Percentiles rank a stretch among this genome's conserved stretches.
phyloP scores from a whole-genome alignment of 1,140 invertebrate genomes.

The Bombus waltoni region DNA sequence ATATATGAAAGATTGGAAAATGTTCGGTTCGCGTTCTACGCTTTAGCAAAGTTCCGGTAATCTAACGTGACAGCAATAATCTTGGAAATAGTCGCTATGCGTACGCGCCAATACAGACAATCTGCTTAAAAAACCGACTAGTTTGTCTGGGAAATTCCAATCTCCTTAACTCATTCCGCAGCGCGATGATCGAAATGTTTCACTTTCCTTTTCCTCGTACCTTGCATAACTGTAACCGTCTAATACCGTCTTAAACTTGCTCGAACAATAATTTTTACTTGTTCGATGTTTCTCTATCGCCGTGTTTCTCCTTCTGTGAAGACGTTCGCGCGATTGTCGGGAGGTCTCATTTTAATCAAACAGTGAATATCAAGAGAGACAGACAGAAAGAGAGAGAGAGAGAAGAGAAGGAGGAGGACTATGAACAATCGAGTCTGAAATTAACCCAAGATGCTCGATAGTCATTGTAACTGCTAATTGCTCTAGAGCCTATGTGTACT shows the following conservation, averaged over 20 bases:
- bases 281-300: not conserved
- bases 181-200: not conserved
- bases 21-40: not conserved
- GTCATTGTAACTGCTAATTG: slow-evolving; percentile 17
- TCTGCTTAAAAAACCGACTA: too few species aligned
- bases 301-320: not conserved
- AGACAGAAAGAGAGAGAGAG: not conserved
- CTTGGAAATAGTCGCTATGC: not conserved
- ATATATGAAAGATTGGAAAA: not conserved
- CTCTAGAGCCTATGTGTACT: slow-evolving; percentile 4
- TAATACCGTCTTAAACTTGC: not conserved
- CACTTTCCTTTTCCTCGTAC: not conserved
- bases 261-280: not conserved
- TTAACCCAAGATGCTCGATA: not conserved
- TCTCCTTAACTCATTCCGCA: not conserved
- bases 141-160: not conserved
- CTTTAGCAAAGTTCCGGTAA: not conserved
- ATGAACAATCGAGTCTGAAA: not conserved
- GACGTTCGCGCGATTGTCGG: not conserved
- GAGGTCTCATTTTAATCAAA: not conserved
- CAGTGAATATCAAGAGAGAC: not conserved
- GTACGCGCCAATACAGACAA: not conserved
- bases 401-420: not conserved
- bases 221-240: not conserved
- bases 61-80: not conserved